Conservation (phyloP, 2,113 vertebrate genomes). For the Natator depressus region DNA sequence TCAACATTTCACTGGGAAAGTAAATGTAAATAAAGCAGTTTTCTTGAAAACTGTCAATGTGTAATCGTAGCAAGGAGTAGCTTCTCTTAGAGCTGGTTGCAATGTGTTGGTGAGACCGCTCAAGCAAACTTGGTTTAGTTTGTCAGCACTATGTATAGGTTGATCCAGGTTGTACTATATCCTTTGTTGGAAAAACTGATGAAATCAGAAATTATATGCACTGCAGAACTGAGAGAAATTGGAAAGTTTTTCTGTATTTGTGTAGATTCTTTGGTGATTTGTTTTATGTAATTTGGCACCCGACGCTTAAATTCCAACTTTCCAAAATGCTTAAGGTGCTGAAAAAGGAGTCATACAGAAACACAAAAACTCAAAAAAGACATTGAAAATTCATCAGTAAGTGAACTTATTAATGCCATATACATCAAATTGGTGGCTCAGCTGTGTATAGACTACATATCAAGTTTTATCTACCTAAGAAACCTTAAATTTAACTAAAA, state of each 20-base stretch:
- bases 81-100: not conserved
- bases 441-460: fast-evolving
- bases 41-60: not conserved
- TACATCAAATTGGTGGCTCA: too few relatives aligned
- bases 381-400: not conserved
- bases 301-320: not conserved
- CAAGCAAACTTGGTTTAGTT: not conserved
- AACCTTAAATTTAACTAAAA: not conserved
- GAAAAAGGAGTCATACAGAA: not conserved
- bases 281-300: not conserved
- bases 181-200: not conserved
- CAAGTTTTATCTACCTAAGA: not conserved
- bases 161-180: not conserved
- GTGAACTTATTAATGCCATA: not conserved
- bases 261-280: fast-evolving
- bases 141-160: not conserved
- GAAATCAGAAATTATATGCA: not conserved
- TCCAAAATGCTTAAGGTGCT: not conserved
- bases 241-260: not conserved
- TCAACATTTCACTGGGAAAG: not conserved
- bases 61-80: not conserved
- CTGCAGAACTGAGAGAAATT: not conserved
- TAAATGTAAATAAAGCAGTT: not conserved
- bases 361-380: not conserved
- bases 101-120: not conserved